Evolutionary conservation across 2,113 vertebrate species (phyloP), one percentile per base, ranked within the genome.

Genomic region (Clarias macrocephalus): DNA sequence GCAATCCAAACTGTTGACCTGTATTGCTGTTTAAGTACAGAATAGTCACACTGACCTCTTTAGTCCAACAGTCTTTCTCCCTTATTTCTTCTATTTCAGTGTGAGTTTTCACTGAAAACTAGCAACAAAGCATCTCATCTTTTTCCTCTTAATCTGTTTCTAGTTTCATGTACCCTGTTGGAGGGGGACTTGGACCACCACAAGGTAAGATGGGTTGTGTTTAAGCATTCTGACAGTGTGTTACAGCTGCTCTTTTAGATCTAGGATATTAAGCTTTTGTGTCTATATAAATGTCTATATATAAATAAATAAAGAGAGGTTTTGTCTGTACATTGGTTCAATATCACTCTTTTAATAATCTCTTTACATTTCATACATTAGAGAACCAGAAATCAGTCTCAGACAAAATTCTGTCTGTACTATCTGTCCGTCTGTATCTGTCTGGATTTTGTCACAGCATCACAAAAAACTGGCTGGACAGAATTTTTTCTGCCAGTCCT

Each of bases 111-210:
- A 65, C 23, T 8, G 23, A 42, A 42, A 11, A 37, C 30, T 18
- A 72, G 28, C 13, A 73, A 21, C 48, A 54, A 23, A 54, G 1
- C 75, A 57, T 28, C 56, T 85, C 25, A 87, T 91, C 91, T 62
- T 88, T 33, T 60, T 70, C 70, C 59, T 92, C 79, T 89, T 60
- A 37, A 28, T 89, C 73, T 75, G 37, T 54, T 93, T 92, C 33
- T 91, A 99, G 98, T 94, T 99, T 98, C 92, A 96, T 98, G 94
- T 99, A 97, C 95, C 96, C 97, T n/a, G 97, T 99, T 0, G 94
- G 96, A 90, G 95, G 97, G 33, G 95, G 96, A 85, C 92, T 99
- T 86, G 97, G 97, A 84, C 95, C 97, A 16, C 96, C 97, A 83
- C 97, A 98, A 96, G 97, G 98, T 99, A 94, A n/a, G 97, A 88